A percentile compares a stretch with the other conserved stretches of the same genome.
phyloP scores from a whole-genome alignment of 2,797 vertebrate species.

The Falco cherrug region DNA sequence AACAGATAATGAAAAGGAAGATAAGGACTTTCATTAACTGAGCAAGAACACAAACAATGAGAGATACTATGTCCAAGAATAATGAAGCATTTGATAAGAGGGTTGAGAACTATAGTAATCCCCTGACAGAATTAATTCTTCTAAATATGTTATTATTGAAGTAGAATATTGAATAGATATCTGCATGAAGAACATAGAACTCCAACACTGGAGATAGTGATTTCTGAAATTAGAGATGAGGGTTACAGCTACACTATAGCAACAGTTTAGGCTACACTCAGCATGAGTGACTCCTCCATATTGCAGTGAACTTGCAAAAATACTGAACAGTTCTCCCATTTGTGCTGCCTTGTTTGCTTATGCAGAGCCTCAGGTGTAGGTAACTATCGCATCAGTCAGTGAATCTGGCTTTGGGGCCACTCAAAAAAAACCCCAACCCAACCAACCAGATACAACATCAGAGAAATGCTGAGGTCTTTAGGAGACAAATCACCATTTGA shows the following conservation, averaged over 20 bases:
- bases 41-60: not conserved
- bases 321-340: not conserved
- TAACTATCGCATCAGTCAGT: not conserved
- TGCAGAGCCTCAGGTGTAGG: not conserved
- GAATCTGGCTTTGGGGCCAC: not conserved
- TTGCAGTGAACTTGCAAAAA: not conserved
- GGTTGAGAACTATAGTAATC: not conserved
- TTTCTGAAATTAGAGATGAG: not conserved
- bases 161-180: not conserved
- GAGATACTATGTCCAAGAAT: not conserved
- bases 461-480: not conserved
- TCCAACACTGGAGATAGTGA: not conserved
- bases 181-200: not conserved
- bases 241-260: not conserved
- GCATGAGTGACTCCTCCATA: not conserved
- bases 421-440: not conserved
- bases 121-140: not conserved
- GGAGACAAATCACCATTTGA: not conserved
- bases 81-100: not conserved
- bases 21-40: slow-evolving; percentile 8
- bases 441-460: not conserved
- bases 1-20: not conserved
- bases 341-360: not conserved
- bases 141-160: not conserved
- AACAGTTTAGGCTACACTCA: not conserved